Base-by-base conservation (phyloP, 92 coral and sea anemone species). In the Blastomussa wellsi region DNA sequence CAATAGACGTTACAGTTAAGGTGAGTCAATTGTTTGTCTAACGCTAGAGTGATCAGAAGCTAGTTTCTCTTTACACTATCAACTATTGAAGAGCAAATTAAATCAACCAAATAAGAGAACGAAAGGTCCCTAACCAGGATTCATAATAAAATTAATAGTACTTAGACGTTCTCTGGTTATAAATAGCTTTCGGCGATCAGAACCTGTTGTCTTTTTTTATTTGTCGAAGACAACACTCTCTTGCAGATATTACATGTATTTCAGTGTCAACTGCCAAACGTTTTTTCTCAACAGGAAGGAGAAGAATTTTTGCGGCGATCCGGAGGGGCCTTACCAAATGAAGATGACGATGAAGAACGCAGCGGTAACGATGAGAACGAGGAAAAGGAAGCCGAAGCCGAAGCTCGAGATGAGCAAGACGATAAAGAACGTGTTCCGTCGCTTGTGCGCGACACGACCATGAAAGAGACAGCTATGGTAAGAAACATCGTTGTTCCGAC, bases 311-410 rank as follows among this genome's bases (percentile, higher is more conserved):
- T 39, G 17, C 59, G 74, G 22, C 42, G 85, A 74, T 41, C 79
- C 28, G 88, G n/a, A n/a, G n/a, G 79, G 64, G 88, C 44, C 74
- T 41, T 84, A 70, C 67, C 79, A 52, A 48, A 51, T 31, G 79
- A 71, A 13, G 29, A 24, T 42, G 49, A 42, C 10, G 69, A 71
- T 41, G 86, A 82, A 5, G 62, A 64, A 35, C 44, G 62, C 41
- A 82, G 51, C 60, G 60, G 31, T 49, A 42, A 60, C 36, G 31
- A 47, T 20, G 78, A 83, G 36, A n/a, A 82, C 7, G 88, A 84
- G 4, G 70, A 4, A n/a, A 82, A 84, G 4, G 70, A 4, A n/a
- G 37, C 59, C 62, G 74, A 44, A 22, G 20, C 55, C 19, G n/a
- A 22, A 42, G 62, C 6, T 19, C 24, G 10, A 42, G 79, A 75